phyloP scores from a whole-genome alignment of 2,113 vertebrate genomes.

The Rhinichthys klamathensis region DNA sequence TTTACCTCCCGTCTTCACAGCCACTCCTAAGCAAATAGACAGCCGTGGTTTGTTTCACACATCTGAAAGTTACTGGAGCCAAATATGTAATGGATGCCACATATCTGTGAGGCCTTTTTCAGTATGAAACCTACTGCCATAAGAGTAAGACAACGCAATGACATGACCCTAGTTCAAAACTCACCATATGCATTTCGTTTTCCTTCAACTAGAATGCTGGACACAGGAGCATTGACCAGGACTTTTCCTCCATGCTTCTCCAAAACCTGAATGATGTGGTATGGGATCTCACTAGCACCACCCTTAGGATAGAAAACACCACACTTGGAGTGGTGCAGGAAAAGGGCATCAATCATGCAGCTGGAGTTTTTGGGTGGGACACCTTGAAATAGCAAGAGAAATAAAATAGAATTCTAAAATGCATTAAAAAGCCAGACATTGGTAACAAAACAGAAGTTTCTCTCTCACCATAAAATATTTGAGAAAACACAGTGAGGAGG shows the following conservation, averaged over 20 bases:
- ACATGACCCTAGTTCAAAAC: neutral
- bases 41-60: no score
- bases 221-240: slow-evolving; percentile 23
- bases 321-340: slow-evolving; percentile 34
- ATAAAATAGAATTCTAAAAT: no score
- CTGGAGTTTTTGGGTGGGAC: slow-evolving; percentile 23
- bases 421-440: neutral
- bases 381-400: neutral
- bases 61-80: no score
- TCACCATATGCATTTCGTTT: slow-evolving; percentile 10
- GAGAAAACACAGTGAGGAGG: neutral
- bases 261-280: slow-evolving; percentile 25
- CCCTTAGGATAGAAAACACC: slow-evolving; percentile 38
- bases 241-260: slow-evolving; percentile 33
- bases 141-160: no score
- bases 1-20: neutral
- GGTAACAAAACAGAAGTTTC: no score
- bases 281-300: slow-evolving; percentile 36
- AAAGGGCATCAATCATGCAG: slow-evolving; percentile 21
- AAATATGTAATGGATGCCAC: no score
- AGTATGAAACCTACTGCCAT: no score
- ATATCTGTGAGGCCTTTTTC: no score
- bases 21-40: slow-evolving; percentile 10
- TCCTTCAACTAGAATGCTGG: neutral
- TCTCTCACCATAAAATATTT: slow-evolving; percentile 8